Base-by-base conservation (phyloP, 2,888 invertebrate genomes). In the Zaprionus bogoriensis region DNA sequence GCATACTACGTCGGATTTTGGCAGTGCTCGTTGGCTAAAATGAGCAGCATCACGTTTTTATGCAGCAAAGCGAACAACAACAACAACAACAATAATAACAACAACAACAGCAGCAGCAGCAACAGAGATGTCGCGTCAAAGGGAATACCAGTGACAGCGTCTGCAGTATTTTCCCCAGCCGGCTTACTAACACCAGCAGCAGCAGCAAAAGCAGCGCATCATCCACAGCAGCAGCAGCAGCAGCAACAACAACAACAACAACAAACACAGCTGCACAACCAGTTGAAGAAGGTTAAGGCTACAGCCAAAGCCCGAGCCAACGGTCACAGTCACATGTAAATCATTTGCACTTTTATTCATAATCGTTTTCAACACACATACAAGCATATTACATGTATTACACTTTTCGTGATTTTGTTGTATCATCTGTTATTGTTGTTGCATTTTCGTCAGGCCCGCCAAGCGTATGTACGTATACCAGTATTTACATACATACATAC, bases 1-100 rank as follows among this genome's bases (percentile, higher is more conserved):
- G 36, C 52, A 55, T 27, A 57, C 47, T 25, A 39, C 46, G 54
- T 41, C 48, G 46, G 22, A 68, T 52, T 45, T 59, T 59, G 62
- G 52, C 57, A 53, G 27, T 42, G 55, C 48, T 44, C 50, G 45
- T 48, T 59, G 47, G 45, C 46, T 53, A 79, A 81, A 61, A 81
- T 81, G 81, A 81, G 84, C 81, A 76, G 81, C 71, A 83, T 86
- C 84, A 86, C 84, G 81, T 83, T 81, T 86, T 83, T 86, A 59
- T 81, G 81, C 84, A 86, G 77, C 62, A 81, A 83, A 54, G 44
- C 70, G 30, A 68, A 45, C 41, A 61, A 45, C 41, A 72, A 53
- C 25, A 69, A 51, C 44, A 76, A 65, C 32, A 32, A 23, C 32
- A 53, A 41, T 12, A 64, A 60, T 28, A 42, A 41, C 23, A 61